These are phyloP conservation scores for Epizoanthus ramosus DNA, from an alignment of 92 coral and sea anemone species.

Conservation along the genomic window DNA sequence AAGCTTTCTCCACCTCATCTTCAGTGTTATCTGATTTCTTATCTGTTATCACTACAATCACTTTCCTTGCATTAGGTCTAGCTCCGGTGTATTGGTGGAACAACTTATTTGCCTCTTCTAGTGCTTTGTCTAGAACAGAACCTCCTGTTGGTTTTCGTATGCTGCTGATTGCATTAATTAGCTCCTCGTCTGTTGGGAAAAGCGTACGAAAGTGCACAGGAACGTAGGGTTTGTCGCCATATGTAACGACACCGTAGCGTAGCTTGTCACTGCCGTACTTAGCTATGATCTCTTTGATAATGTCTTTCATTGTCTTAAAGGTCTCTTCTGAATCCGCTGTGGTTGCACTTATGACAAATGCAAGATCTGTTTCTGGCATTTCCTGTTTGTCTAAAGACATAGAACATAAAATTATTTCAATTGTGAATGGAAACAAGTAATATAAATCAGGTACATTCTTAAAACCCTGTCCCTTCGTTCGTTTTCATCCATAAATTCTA, in stretches of 20 bases:
- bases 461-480: too few species aligned
- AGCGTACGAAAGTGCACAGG: constrained; percentile 59
- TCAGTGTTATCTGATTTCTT: constrained; percentile 12
- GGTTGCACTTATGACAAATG: constrained; percentile 80
- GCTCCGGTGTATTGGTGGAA: constrained; percentile 8
- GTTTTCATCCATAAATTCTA: too few species aligned
- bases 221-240: constrained; percentile 70
- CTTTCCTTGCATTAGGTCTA: constrained; percentile 35
- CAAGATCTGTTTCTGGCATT: constrained; percentile 66
- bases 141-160: constrained; percentile 24
- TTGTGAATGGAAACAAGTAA: neutral
- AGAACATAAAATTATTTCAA: neutral
- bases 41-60: constrained; percentile 25
- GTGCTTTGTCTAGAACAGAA: constrained; percentile 28
- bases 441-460: too few species aligned
- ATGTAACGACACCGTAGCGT: constrained; percentile 74
- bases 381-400: constrained; percentile 31
- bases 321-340: constrained; percentile 53
- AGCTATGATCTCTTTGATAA: constrained; percentile 65
- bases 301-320: constrained; percentile 66
- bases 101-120: constrained; percentile 1
- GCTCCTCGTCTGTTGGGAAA: constrained; percentile 49
- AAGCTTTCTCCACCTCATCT: neutral
- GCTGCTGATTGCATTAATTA: neutral
- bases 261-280: constrained; percentile 67